Conservation (phyloP, 1,140 invertebrate genomes). For the Caenorhabditis elegans region DNA sequence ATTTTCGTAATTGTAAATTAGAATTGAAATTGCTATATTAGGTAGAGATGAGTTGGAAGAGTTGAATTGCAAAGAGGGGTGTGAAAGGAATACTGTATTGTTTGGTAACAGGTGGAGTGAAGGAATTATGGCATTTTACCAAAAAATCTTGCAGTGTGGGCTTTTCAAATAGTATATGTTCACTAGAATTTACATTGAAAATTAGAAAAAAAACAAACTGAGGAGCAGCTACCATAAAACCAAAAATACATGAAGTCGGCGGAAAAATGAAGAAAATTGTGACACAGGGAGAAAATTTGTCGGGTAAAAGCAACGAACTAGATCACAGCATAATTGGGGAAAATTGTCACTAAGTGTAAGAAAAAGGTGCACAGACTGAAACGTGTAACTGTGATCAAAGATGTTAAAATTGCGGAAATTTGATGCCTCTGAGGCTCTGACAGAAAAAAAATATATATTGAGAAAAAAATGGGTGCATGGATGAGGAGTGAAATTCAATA, state of each 20-base stretch:
- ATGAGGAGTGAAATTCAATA: background rate
- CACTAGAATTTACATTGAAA: background rate
- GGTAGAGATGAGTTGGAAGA: too few relatives aligned
- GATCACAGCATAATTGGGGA: background rate
- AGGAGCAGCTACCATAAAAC: slow-evolving; percentile 15
- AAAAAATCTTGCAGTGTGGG: too few relatives aligned
- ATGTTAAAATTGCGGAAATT: slow-evolving; percentile 15
- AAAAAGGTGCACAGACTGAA: background rate
- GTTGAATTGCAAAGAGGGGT: background rate
- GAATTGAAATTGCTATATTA: background rate
- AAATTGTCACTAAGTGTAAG: slow-evolving; percentile 16
- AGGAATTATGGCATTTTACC: slow-evolving; percentile 28
- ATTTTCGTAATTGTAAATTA: background rate
- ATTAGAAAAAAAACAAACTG: too few relatives aligned
- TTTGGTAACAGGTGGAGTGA: background rate
- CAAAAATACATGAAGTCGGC: background rate
- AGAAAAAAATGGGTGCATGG: background rate
- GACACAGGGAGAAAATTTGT: background rate
- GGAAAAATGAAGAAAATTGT: background rate
- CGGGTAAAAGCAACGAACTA: background rate
- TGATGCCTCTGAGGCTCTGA: slow-evolving; percentile 18
- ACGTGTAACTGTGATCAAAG: background rate
- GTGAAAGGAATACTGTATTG: background rate
- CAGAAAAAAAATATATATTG: background rate
- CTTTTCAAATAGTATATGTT: background rate